Percentiles rank a stretch among this genome's conserved stretches.
phyloP scores from a whole-genome alignment of 2,113 vertebrate species.

The Cryptomyrus ogoouensis region DNA sequence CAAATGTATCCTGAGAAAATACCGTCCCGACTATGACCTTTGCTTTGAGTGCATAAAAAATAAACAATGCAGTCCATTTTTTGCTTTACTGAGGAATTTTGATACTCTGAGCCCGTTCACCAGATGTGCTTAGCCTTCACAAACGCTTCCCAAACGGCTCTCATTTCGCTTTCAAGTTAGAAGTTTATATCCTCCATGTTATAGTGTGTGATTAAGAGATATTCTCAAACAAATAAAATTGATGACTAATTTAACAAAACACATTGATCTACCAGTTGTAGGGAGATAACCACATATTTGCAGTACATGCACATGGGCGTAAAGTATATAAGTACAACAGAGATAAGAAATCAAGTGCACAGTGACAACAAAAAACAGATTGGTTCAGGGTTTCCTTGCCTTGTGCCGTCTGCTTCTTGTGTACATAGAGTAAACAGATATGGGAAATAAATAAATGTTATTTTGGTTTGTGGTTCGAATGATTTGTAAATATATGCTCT shows the following conservation, averaged over 20 bases:
- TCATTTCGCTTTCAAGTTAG: not conserved
- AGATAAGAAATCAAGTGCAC: not conserved
- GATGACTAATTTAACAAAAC: not conserved
- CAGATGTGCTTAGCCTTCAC: not conserved
- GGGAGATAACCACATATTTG: not conserved
- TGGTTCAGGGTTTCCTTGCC: not conserved
- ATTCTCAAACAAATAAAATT: not conserved
- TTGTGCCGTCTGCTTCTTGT: not conserved
- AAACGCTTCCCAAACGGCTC: not conserved
- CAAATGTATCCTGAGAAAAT: not conserved
- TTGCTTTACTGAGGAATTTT: not conserved
- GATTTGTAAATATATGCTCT: not conserved
- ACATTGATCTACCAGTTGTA: not conserved
- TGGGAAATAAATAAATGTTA: not conserved
- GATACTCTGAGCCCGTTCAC: not conserved
- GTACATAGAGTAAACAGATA: not conserved
- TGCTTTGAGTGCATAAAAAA: not conserved
- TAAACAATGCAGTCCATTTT: not conserved
- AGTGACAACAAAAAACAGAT: not conserved
- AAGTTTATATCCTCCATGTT: not conserved
- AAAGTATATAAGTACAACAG: not conserved
- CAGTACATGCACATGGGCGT: not conserved
- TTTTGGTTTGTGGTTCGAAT: not conserved
- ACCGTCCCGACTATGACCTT: not conserved
- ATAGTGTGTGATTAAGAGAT: not conserved